Base-by-base conservation (phyloP, 2,888 invertebrate species). In the Ennomos erosarius region DNA sequence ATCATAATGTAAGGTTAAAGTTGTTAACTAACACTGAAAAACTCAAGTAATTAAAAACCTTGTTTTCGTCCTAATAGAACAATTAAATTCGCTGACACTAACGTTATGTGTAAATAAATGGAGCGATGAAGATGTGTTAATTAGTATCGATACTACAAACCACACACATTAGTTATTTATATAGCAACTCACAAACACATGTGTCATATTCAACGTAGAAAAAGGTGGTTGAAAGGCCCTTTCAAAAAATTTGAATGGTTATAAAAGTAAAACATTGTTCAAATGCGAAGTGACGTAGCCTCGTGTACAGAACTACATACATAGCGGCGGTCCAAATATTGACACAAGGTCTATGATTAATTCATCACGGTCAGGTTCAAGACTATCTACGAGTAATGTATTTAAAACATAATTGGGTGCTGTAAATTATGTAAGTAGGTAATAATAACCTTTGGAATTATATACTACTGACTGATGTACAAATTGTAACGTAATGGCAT, bases 181-280 rank as follows among this genome's bases (percentile, higher is more conserved):
- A 48, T 49, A 61, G 50, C 55, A 64, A 63, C 43, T 59, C 48
- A 62, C 48, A 53, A 59, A 48, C 66, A 46, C 60, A 36, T 59
- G 75, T 73, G 79, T 69, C 78, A 68, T 72, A 73, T 76, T 73
- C 73, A 80, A 78, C 69, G 61, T 59, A 48, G 51, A 43, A 16
- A 48, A 55, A 48, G 26, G 45, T 35, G 45, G 11, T 34, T 35
- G 10, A 11, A 46, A 13, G 12, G 33, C 35, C 34, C n/a, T 39
- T 11, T 39, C n/a, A 11, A 43, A 33, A 37, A n/a, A 36, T 11
- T 39, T 45, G 2, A 34, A 11, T 8, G 16, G 10, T 36, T 39
- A 44, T 55, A 12, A 33, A 38, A 44, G 0, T 10, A n/a, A 16
- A 16, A 16, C 45, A 8, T 12, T 35, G 26, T 44, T 33, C 11